phyloP scores from a whole-genome alignment of 2,888 invertebrate genomes.

The Chrysotoxum bicinctum region DNA sequence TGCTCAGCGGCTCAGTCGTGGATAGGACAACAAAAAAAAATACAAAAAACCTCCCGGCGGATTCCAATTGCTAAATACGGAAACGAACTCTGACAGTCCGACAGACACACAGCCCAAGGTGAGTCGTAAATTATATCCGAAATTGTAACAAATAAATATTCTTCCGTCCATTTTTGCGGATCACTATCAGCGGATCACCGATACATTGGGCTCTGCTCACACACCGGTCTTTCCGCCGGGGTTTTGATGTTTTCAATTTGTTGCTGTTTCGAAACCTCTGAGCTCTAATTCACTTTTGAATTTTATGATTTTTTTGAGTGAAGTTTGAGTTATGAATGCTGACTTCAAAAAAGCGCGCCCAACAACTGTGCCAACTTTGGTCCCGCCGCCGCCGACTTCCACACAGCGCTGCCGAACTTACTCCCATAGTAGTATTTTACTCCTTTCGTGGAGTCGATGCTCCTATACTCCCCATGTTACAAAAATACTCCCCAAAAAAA shows the following conservation, averaged over 20 bases:
- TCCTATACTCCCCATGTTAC: too few relatives aligned
- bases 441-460: too few relatives aligned
- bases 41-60: neutral
- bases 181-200: slow-evolving; percentile 30
- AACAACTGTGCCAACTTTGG: slow-evolving; percentile 40
- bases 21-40: neutral
- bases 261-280: neutral
- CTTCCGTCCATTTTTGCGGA: slow-evolving; percentile 45
- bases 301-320: slow-evolving; percentile 70
- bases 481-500: too few relatives aligned
- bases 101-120: slow-evolving; percentile 34
- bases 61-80: slow-evolving; percentile 31
- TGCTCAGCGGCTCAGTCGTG: too few relatives aligned
- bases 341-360: neutral
- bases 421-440: too few relatives aligned
- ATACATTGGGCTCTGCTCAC: neutral
- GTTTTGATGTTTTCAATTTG: neutral
- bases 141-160: slow-evolving; percentile 59
- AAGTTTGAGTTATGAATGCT: slow-evolving; percentile 56
- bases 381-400: neutral
- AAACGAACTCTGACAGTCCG: slow-evolving; percentile 14
- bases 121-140: slow-evolving; percentile 54
- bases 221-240: slow-evolving; percentile 57
- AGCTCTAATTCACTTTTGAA: slow-evolving; percentile 53
- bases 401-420: too few relatives aligned